phyloP scores from a whole-genome alignment of 2,888 invertebrate genomes.

The Camptogramma bilineatum region DNA sequence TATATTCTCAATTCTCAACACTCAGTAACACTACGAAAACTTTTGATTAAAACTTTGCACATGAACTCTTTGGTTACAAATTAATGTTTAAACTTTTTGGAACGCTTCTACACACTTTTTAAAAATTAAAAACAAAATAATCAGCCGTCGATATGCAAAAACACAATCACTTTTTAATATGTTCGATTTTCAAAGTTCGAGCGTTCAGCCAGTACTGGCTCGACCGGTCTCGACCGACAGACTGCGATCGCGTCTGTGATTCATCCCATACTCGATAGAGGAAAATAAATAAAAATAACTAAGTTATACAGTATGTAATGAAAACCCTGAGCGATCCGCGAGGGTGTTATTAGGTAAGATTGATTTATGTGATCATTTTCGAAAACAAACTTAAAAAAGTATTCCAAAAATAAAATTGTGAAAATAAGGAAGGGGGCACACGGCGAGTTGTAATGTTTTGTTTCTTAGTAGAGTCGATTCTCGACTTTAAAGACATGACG shows the following conservation, averaged over 20 bases:
- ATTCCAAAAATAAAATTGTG: too few relatives aligned
- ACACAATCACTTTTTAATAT: conserved; percentile 5
- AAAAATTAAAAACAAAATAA: conserved; percentile 6
- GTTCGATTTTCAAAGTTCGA: conserved; percentile 26
- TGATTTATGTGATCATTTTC: too few relatives aligned
- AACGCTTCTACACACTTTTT: background rate
- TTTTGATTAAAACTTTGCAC: background rate
- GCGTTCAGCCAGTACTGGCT: conserved; percentile 42
- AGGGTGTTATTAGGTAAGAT: too few relatives aligned
- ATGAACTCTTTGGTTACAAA: background rate
- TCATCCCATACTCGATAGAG: conserved; percentile 67
- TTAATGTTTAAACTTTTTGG: conserved; percentile 8
- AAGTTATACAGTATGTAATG: conserved; percentile 22
- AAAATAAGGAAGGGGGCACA: too few relatives aligned
- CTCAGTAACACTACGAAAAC: background rate
- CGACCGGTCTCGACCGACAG: conserved; percentile 61
- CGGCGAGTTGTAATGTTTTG: too few relatives aligned
- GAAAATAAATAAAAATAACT: conserved; percentile 59
- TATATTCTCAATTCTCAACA: background rate
- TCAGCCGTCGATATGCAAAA: conserved; percentile 30
- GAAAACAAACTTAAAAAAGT: too few relatives aligned
- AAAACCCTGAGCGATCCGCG: background rate
- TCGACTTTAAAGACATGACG: too few relatives aligned
- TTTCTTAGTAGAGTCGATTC: too few relatives aligned
- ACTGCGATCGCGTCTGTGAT: conserved; percentile 65